phyloP scores from a whole-genome alignment of 2,113 vertebrate genomes.

The Catharus bicknelli region DNA sequence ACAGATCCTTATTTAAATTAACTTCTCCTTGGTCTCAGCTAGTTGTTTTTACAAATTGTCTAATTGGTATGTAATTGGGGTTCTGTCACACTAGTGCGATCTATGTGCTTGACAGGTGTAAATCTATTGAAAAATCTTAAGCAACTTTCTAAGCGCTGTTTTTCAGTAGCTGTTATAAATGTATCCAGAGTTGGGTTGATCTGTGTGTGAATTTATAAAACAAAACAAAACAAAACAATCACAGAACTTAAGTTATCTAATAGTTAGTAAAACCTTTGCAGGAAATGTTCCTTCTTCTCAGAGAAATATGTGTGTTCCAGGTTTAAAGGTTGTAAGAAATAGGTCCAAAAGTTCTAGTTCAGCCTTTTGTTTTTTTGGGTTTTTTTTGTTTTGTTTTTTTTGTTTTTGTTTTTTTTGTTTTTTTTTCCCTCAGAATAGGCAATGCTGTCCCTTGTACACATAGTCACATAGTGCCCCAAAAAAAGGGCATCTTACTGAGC shows the following conservation, averaged over 20 bases:
- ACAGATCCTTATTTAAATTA: neutral
- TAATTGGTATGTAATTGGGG: neutral
- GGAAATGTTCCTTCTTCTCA: neutral
- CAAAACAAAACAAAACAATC: neutral
- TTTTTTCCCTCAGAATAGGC: neutral
- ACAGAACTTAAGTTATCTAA: neutral
- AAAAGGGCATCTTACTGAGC: neutral
- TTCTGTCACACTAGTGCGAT: neutral
- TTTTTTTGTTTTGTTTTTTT: neutral
- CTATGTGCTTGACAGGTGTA: neutral
- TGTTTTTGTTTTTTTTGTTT: neutral
- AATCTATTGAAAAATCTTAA: neutral
- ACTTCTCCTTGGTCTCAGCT: neutral
- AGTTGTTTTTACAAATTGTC: accelerated
- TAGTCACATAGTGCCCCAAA: accelerated
- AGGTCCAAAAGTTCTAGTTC: neutral
- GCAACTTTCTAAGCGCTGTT: accelerated
- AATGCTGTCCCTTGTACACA: accelerated
- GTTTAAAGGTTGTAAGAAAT: neutral
- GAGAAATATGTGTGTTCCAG: neutral
- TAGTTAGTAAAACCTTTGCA: neutral
- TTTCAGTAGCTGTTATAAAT: neutral
- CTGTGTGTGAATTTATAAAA: neutral
- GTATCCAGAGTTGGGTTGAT: neutral
- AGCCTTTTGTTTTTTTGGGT: neutral